Conservation (phyloP, 2,888 invertebrate genomes). For the Hydrotaea diabolus region DNA sequence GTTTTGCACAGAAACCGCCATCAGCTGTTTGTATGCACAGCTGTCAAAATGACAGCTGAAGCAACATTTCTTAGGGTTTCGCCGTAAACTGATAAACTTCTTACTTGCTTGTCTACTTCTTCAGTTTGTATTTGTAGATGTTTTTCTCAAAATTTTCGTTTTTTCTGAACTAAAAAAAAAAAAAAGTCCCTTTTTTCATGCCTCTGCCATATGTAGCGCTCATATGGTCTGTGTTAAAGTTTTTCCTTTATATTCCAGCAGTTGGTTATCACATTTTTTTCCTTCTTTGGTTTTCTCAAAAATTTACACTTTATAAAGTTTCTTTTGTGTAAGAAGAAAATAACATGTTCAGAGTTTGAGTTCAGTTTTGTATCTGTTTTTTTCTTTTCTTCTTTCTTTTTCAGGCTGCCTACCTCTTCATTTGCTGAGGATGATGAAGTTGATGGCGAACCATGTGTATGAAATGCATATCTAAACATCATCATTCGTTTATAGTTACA, state of each 20-base stretch:
- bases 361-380: conserved; percentile 4
- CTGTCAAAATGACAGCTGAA: conserved; percentile 67
- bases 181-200: conserved; percentile 22
- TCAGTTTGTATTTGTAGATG: conserved; percentile 22
- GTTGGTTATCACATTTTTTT: not conserved
- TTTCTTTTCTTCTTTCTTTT: not conserved
- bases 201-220: conserved; percentile 58
- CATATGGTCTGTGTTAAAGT: conserved; percentile 65
- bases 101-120: conserved; percentile 12
- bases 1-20: conserved; percentile 51
- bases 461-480: conserved; percentile 45
- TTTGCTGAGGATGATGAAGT: conserved; percentile 39
- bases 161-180: too few relatives aligned
- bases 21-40: conserved; percentile 65
- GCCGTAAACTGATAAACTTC: conserved; percentile 61
- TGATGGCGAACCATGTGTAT: conserved; percentile 34
- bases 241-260: conserved; percentile 29
- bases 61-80: conserved; percentile 52
- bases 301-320: conserved; percentile 61
- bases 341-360: conserved; percentile 19
- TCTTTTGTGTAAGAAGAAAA: conserved; percentile 32
- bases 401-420: not conserved
- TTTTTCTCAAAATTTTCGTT: conserved; percentile 21
- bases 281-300: conserved; percentile 14
- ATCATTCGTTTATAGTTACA: not conserved